Base-by-base conservation (phyloP, 1,140 invertebrate genomes). In the Dryas iulia region DNA sequence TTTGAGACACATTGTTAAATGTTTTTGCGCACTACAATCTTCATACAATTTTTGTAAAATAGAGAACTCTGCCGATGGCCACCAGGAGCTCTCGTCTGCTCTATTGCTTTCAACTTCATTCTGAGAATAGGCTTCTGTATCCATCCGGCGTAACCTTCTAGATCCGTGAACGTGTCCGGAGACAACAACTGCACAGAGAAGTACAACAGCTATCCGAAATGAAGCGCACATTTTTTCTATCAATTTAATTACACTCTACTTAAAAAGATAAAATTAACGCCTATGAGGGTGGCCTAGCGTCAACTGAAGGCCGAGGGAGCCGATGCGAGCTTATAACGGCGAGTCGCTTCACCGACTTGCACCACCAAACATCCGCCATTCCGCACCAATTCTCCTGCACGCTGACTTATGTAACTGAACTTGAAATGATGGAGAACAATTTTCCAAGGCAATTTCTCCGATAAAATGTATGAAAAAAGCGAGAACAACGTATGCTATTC, bases 31-130 rank as follows among this genome's bases (percentile, higher is more conserved):
- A 83, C 93, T 93, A 83, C 94, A 94, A 73, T 94, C 93, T 60
- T 94, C 93, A 71, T 94, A 94, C 57, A 94, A 89, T 78, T 93
- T 93, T 67, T 93, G 91, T 74, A 93, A 81, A 71, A 93, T 84
- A 47, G 83, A 77, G 62, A 93, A 92, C 25, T 93, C 93, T 2
- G 93, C 88, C 12, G 89, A 81, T 24, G 90, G 89, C 92, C 90
- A 92, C 92, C 91, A 92, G 21, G 84, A 88, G 67, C 76, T 87
- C 63, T 92, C 92, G n/a, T 92, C 90, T 35, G 89, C 86, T 81
- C 92, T 82, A 26, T 89, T 83, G 75, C 86, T 92, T 66, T 92
- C 90, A 23, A 91, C 81, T 88, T 92, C 90, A 70, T 92, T 92
- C 52, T 86, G 86, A 65, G 73, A 69, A 39, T 82, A 82, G 69